A percentile compares a stretch with the other conserved stretches of the same genome.
phyloP scores from a whole-genome alignment of 1,140 invertebrate genomes.

The Macrotrachela quadricornifera region DNA sequence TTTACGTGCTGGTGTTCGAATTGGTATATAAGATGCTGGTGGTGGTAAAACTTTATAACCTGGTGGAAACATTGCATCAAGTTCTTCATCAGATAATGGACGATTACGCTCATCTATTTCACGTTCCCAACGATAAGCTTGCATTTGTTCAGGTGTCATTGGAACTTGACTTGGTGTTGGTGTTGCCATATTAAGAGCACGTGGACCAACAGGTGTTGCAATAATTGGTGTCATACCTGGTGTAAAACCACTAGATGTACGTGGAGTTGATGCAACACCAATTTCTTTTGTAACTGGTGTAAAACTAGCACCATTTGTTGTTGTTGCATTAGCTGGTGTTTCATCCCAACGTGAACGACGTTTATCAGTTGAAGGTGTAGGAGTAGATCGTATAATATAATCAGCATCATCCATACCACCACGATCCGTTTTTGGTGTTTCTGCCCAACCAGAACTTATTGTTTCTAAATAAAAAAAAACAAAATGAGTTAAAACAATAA shows the following conservation, averaged over 20 bases:
- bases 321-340: constrained; percentile 49
- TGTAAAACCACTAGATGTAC: constrained; percentile 26
- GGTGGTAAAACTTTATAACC: constrained; percentile 90
- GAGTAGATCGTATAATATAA: background rate
- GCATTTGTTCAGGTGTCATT: constrained; percentile 96
- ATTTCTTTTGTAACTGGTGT: constrained; percentile 24
- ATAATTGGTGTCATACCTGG: constrained; percentile 31
- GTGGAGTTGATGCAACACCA: constrained; percentile 13
- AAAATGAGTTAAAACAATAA: constrained; percentile 10
- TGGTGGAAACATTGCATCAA: constrained; percentile 85
- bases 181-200: constrained; percentile 91
- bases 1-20: constrained; percentile 85
- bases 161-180: constrained; percentile 77
- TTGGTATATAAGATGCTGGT: constrained; percentile 82
- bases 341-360: constrained; percentile 88
- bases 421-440: constrained; percentile 81
- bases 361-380: constrained; percentile 15
- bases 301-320: constrained; percentile 35
- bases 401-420: constrained; percentile 32
- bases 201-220: constrained; percentile 60
- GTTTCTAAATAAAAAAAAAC: no score
- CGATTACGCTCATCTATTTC: constrained; percentile 95
- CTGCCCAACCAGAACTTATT: constrained; percentile 78
- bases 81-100: constrained; percentile 80
- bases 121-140: constrained; percentile 91